Evolutionary conservation across 1,140 invertebrate species (phyloP), one percentile per base, ranked within the genome.

Genomic region (Ceratosolen fusciceps): DNA sequence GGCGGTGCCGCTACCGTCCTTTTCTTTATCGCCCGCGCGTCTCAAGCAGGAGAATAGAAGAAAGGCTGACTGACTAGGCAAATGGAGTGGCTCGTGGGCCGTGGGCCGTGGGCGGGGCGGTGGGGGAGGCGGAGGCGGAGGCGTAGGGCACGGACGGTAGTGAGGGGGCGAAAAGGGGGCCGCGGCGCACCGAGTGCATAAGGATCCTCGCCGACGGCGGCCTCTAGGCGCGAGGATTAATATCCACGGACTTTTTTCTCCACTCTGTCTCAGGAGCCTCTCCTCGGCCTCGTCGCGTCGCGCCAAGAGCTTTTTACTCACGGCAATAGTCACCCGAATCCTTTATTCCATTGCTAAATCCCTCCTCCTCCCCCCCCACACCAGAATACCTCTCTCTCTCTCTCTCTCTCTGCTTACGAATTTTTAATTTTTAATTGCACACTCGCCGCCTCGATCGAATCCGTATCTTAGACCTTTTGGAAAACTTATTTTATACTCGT

Each of bases 281-380:
- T 26, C 26, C n/a, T 26, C 26, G 19, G 4, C 14, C 1, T n/a
- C 3, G 9, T 14, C 1, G 70, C 7, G 3, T 72, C 49, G 37
- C 49, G 37, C 54, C 60, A 60, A 60, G 37, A 60, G 54, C 71
- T 56, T 74, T 58, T 58, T n/a, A 74, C 43, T 74, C 54, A 37
- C 9, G 10, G 71, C 2, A 39, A 43, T 39, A 16, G 24, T 60
- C 47, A 12, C 14, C 2, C 16, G 29, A 31, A 1, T 21, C 16
- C n/a, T 43, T 29, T 34, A 8, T 5, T 54, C 21, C n/a, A 14
- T 16, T 21, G 2, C 49, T 12, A 52, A 21, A 12, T 52, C 49
- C 49, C 10, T 12, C 2, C n/a, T n/a, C n/a, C n/a, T n/a, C n/a
- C n/a, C n/a, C n/a, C n/a, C 7, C 43, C 14, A 7, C 43, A 47